Percentiles rank a stretch among this genome's conserved stretches.
phyloP scores from a whole-genome alignment of 2,888 invertebrate species.

The Hetaerina titia region DNA sequence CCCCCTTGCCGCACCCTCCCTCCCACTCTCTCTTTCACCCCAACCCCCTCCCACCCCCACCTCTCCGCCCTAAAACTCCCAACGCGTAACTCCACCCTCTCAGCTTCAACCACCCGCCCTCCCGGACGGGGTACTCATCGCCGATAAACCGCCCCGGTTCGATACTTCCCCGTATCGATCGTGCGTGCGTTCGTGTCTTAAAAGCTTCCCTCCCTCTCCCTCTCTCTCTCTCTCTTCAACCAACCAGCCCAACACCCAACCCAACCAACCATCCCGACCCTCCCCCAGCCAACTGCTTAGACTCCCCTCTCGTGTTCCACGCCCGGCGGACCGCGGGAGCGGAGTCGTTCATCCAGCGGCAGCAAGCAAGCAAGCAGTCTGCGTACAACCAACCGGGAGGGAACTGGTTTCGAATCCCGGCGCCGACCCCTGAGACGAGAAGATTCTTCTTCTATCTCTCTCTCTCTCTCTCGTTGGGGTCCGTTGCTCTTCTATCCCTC shows the following conservation, averaged over 20 bases:
- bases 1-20: background rate
- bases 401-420: constrained; percentile 2
- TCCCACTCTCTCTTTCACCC: background rate
- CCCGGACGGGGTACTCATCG: background rate
- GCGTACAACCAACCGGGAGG: no score
- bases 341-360: background rate
- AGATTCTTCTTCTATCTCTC: background rate
- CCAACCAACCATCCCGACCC: background rate
- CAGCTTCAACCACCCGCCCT: background rate
- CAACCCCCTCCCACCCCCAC: background rate
- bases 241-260: background rate
- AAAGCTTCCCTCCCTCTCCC: background rate
- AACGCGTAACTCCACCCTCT: background rate
- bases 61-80: background rate
- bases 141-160: constrained; percentile 22
- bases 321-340: background rate
- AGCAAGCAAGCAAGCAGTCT: background rate
- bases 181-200: background rate
- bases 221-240: background rate
- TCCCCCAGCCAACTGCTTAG: no score
- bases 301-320: background rate
- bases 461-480: background rate
- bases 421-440: background rate
- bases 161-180: constrained; percentile 28
- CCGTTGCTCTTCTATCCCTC: background rate